These are phyloP conservation scores for Gobiocypris rarus DNA, from an alignment of 2,113 vertebrate genomes.

Conservation along the genomic window DNA sequence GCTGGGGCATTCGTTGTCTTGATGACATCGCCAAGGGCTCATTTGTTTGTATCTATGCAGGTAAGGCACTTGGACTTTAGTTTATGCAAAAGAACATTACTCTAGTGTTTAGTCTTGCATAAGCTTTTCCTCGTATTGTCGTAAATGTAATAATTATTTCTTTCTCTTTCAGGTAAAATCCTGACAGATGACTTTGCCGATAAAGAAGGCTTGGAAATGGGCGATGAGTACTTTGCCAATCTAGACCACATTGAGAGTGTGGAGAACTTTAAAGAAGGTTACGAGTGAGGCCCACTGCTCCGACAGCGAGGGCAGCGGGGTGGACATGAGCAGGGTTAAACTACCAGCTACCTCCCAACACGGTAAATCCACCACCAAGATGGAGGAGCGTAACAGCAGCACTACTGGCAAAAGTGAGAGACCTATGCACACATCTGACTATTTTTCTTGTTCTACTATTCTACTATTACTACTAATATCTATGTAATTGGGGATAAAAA, in stretches of 20 bases:
- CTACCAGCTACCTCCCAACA: slow-evolving; percentile 60
- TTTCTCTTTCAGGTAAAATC: slow-evolving; percentile 85
- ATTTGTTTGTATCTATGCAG: slow-evolving; percentile 97
- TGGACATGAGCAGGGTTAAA: slow-evolving; percentile 84
- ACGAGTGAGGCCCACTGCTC: slow-evolving; percentile 94
- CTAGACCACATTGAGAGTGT: slow-evolving; percentile 98
- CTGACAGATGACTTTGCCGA: slow-evolving; percentile 95
- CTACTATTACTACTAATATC: background rate
- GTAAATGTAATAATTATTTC: background rate
- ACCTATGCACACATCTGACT: background rate
- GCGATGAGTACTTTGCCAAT: slow-evolving; percentile 96
- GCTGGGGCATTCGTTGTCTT: slow-evolving; percentile 97
- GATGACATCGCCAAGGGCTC: slow-evolving; percentile 97
- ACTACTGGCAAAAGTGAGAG: slow-evolving; percentile 53
- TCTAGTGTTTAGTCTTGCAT: background rate
- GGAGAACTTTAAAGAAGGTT: slow-evolving; percentile 98
- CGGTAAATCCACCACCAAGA: slow-evolving; percentile 66
- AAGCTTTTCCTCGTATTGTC: background rate
- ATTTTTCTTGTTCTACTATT: background rate
- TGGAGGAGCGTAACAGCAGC: slow-evolving; percentile 55
- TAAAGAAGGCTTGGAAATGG: slow-evolving; percentile 97
- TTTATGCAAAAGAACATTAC: background rate
- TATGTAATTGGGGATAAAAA: background rate
- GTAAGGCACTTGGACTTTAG: slow-evolving; percentile 67
- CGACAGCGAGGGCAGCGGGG: slow-evolving; percentile 91